Evolutionary conservation across 2,888 invertebrate species (phyloP).

Genomic region (Platycheirus rosarum): DNA sequence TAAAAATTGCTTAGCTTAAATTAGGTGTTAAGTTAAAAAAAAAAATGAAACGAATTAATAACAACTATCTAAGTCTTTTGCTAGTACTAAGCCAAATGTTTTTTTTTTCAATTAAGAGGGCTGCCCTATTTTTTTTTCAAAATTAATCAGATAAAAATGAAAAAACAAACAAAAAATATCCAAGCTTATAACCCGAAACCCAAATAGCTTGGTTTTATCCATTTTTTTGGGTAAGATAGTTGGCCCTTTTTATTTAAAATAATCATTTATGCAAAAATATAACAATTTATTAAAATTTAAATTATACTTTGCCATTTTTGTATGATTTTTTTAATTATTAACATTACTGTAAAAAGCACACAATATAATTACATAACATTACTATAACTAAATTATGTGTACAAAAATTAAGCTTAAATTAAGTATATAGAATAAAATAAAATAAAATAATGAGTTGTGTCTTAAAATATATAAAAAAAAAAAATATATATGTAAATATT

Average conservation of each 20-base stretch:
- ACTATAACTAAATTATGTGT: conserved; percentile 41
- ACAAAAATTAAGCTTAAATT: conserved; percentile 32
- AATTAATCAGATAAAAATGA: too few species aligned
- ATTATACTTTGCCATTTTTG: not conserved
- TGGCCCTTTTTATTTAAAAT: not conserved
- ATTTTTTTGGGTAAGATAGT: not conserved
- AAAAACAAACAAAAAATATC: conserved; percentile 5
- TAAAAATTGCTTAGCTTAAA: conserved; percentile 43
- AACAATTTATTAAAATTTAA: not conserved
- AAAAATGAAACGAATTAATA: conserved; percentile 1
- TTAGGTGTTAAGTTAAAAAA: conserved; percentile 50
- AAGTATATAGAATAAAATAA: conserved; percentile 10
- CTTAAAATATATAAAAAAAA: conserved; percentile 25
- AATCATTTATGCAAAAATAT: not conserved
- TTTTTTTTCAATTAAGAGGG: conserved; percentile 3
- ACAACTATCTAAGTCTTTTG: conserved; percentile 14
- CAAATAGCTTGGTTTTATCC: not conserved
- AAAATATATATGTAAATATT: not conserved
- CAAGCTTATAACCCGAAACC: not conserved
- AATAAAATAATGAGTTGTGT: conserved; percentile 37
- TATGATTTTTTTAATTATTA: conserved; percentile 2
- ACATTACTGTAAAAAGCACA: conserved; percentile 54
- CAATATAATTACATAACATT: conserved; percentile 39
- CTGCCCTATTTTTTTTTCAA: too few species aligned
- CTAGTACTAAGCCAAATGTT: not conserved